Evolutionary conservation across 2,113 vertebrate genomes (phyloP), one percentile per base, ranked within the genome.

Genomic region (Muntiacus reevesi): DNA sequence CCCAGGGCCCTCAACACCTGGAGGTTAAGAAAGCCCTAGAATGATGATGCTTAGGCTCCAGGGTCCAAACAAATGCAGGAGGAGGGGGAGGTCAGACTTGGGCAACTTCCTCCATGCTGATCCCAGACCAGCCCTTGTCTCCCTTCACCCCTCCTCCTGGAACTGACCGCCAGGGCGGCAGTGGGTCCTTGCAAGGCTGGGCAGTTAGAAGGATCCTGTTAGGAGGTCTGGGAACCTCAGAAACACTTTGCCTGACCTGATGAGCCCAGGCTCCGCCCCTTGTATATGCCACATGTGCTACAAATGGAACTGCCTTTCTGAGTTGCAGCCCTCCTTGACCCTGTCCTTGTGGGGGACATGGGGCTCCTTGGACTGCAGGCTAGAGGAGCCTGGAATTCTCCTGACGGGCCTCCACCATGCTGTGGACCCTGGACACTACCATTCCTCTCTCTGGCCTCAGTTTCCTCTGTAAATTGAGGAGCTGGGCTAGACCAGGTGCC

Each of bases 391-490:
- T 33, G 71, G 36, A 30, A 54, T 45, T 62, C 52, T 54, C n/a
- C 87, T 10, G 33, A 54, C 1, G 0, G 40, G 16, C 4, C 9
- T 13, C 52, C 40, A 12, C 43, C 28, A 3, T 16, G 6, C 78
- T 43, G 33, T 64, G 57, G 50, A 52, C 36, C 6, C 60, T 43
- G 43, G 33, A 45, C 7, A 8, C 1, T 21, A 54, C 30, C 14
- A 21, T 78, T 50, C 10, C n/a, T 17, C 40, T 16, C 50, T 45
- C 25, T 17, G n/a, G 55, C 33, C 33, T 88, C 40, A 2, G 57
- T 62, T 89, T 92, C 57, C 40, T 88, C 71, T 55, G 87, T 55
- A 67, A 85, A 81, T 28, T 16, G 27, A 71, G 84, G 71, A 94
- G 3, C 25, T 33, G 14, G 62, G 28, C 45, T 7, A 59, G 60